Conservation (phyloP, 2,888 invertebrate genomes). For the Pherbina coryleti region DNA sequence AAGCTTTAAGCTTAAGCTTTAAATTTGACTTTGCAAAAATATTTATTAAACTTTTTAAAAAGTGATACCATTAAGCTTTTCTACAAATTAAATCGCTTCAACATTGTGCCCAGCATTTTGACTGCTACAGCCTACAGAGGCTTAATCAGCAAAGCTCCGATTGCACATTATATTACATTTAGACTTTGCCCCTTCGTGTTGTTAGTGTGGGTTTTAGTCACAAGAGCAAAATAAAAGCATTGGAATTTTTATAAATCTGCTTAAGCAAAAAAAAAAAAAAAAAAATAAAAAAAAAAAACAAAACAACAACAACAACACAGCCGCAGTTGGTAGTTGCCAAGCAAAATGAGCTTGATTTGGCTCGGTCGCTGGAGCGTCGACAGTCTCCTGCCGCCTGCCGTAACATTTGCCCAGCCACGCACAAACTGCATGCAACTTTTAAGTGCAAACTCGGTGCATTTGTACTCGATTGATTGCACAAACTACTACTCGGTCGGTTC, state of each 20-base stretch:
- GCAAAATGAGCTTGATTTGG: background rate
- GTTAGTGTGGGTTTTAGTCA: constrained; percentile 38
- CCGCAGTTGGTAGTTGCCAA: background rate
- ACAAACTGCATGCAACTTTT: constrained; percentile 31
- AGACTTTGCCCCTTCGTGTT: constrained; percentile 36
- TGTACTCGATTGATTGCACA: constrained; percentile 13
- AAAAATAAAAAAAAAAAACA: background rate
- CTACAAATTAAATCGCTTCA: background rate
- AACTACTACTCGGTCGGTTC: background rate
- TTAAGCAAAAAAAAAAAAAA: background rate
- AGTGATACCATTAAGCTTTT: too few species aligned
- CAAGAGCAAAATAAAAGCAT: constrained; percentile 2
- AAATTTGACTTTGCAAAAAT: too few species aligned
- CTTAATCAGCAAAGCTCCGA: background rate
- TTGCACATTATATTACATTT: constrained; percentile 1
- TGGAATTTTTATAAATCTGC: constrained; percentile 26
- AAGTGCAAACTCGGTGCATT: constrained; percentile 36
- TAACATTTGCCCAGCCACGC: constrained; percentile 10
- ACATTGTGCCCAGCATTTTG: constrained; percentile 21
- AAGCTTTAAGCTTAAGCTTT: too few species aligned
- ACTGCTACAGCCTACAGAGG: background rate
- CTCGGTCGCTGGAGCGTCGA: background rate
- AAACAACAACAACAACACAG: too few species aligned
- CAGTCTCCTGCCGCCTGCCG: constrained; percentile 15
- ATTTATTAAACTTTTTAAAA: too few species aligned